A percentile compares a stretch with the other conserved stretches of the same genome.
Evolutionary conservation across 2,797 vertebrate genomes (phyloP).

Genomic region (Pelodytes ibericus): DNA sequence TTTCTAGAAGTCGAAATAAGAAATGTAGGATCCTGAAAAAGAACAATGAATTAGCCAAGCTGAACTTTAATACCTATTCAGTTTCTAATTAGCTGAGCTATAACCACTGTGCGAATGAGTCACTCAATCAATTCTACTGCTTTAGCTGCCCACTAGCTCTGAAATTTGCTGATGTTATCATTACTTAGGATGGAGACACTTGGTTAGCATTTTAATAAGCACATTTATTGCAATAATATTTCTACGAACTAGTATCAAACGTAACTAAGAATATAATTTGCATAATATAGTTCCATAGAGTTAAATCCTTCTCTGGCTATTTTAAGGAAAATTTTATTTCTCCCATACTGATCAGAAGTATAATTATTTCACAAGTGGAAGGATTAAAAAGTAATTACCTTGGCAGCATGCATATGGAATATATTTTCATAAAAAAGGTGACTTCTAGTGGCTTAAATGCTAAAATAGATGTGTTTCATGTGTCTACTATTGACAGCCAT

Average conservation of each 20-base stretch:
- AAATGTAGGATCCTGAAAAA: conserved; percentile 61
- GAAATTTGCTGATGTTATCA: conserved; percentile 78
- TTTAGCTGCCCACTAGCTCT: conserved; percentile 68
- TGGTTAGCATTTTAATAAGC: conserved; percentile 70
- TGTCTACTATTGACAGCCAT: too few species aligned
- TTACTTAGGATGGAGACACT: conserved; percentile 65
- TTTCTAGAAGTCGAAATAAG: neutral
- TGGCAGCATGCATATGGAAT: conserved; percentile 41
- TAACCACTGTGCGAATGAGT: conserved; percentile 67
- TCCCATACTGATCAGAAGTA: conserved; percentile 60
- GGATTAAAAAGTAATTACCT: conserved; percentile 62
- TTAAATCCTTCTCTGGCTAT: conserved; percentile 56
- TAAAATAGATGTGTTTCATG: too few species aligned
- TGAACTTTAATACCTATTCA: conserved; percentile 73
- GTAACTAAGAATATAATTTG: conserved; percentile 64
- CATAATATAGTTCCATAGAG: conserved; percentile 60
- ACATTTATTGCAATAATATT: conserved; percentile 61
- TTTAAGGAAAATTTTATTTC: conserved; percentile 53
- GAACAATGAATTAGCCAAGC: conserved; percentile 67
- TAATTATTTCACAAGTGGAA: conserved; percentile 45
- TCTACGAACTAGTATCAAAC: conserved; percentile 52
- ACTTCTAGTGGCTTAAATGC: too few species aligned
- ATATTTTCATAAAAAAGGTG: too few species aligned
- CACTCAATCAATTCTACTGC: conserved; percentile 74
- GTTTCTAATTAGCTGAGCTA: conserved; percentile 76